Base-by-base conservation (phyloP, 2,113 vertebrate genomes). In the Butorides virescens region DNA sequence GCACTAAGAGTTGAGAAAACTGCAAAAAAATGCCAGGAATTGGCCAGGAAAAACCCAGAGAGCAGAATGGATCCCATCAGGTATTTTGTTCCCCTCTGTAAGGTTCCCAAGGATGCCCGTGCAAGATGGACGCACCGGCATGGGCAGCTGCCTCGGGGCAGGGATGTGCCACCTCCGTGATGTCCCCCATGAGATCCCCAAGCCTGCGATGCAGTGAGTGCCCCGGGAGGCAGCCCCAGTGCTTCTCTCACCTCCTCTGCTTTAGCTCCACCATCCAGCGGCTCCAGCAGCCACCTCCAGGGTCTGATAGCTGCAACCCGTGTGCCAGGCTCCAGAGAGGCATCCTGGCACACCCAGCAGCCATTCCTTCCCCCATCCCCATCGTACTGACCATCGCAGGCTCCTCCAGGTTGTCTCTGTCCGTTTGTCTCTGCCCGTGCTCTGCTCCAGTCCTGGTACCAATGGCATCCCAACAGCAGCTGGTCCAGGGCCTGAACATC, bases 321-420 rank as follows among this genome's bases (percentile, higher is more conserved):
- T 65, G 39, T 1, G 3, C 56, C 11, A 21, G 30, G 59, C 17
- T 81, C 26, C 4, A 1, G 30, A 0, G 1, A 65, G 36, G 27
- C 18, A 10, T 39, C 22, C 37, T 8, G 27, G 55, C 27, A 82
- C 46, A 34, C 10, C 10, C 46, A 23, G 87, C 52, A 74, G 68
- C 50, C 59, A 34, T 15, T 37, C 47, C 14, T 14, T 11, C 9
- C 58, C 16, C 49, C 50, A 44, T n/a, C 13, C 58, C 32, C 23
- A 1, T 34, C 52, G 11, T 37, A 61, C 22, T 1, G 1, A 42
- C 20, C 88, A 21, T 25, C 16, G 11, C 62, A 21, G 62, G 53
- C 23, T 68, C 62, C 70, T 58, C 76, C 30, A 18, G n/a, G 30
- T 21, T 50, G n/a, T 9, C 27, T 55, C 36, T 67, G 52, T 15